Base-by-base conservation (phyloP, 92 coral and sea anemone genomes). In the Pocillopora grandis region DNA sequence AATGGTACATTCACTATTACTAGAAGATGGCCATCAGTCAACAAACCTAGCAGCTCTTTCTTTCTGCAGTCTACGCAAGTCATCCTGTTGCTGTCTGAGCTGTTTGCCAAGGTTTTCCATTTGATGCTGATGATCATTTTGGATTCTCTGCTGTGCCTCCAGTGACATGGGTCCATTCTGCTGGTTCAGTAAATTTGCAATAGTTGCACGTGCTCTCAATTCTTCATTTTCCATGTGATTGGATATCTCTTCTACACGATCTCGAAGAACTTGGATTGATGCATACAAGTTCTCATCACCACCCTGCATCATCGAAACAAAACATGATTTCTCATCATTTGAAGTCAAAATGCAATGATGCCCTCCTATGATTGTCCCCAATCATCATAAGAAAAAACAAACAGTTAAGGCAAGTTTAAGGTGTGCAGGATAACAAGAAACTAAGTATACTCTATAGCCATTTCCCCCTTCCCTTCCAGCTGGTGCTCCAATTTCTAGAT, bases 281-380 rank as follows among this genome's bases (percentile, higher is more conserved):
- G 99, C 99, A 84, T 97, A 97, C 80, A 97, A 80, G 67, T 92
- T 97, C 80, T 97, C 99, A 79, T 97, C 99, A 59, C 92, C 98
- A 20, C 98, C 98, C 98, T 96, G 19, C 19, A 20, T 52, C 19
- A 84, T 63, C 23, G 60, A 42, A 20, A 61, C 78, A 3, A 83
- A 2, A 15, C 49, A 17, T 23, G 6, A 20, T 57, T 27, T 59
- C 4, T 80, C 58, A 35, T 68, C 3, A n/a, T 35, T 9, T 66
- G 42, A 6, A 20, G 2, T 2, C 5, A 66, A 21, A 42, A 42
- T 42, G 52, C 7, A 42, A 7, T 42, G 52, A 42, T 42, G 52
- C 52, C 52, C 52, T 42, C 4, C 5, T 42, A 7, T 42, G 52
- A 8, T 7, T 7, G 8, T 42, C 52, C 52, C 52, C 4, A 42